Conservation (phyloP, 2,113 vertebrate genomes). For the Syrmaticus mikado region DNA sequence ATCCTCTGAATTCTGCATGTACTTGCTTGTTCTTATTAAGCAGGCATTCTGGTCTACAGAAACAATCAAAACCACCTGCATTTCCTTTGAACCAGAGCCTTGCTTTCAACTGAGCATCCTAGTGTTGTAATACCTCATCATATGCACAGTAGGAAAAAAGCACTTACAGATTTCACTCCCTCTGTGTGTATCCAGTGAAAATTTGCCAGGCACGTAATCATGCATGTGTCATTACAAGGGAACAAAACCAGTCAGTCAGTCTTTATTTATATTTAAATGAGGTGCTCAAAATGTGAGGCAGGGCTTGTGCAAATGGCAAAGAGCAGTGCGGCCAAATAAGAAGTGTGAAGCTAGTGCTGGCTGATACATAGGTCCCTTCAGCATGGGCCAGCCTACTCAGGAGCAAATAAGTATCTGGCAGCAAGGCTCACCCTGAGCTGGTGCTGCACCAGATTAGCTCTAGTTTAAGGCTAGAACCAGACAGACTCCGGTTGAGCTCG, state of each 20-base stretch:
- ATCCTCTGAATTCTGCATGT: constrained; percentile 52
- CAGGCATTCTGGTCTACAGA: constrained; percentile 31
- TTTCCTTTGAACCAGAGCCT: constrained; percentile 62
- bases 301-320: not conserved
- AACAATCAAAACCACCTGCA: constrained; percentile 66
- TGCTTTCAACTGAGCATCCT: constrained; percentile 54
- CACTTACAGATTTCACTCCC: constrained; percentile 52
- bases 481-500: not conserved
- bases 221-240: constrained; percentile 38
- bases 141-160: constrained; percentile 61
- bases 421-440: not conserved
- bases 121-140: constrained; percentile 62
- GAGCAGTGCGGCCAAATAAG: fast-evolving
- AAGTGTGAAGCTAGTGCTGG: fast-evolving
- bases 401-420: not conserved
- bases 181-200: constrained; percentile 37
- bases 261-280: not conserved
- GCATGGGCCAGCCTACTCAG: not conserved
- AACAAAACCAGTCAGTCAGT: not conserved
- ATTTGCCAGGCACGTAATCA: constrained; percentile 59
- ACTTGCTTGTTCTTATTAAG: constrained; percentile 61
- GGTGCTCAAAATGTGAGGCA: not conserved
- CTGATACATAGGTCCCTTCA: fast-evolving
- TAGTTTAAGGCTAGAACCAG: not conserved
- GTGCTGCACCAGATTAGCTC: not conserved